Percentiles rank a stretch among this genome's conserved stretches.
Evolutionary conservation across 2,113 vertebrate species (phyloP).

Genomic region (Oenanthe melanoleuca): DNA sequence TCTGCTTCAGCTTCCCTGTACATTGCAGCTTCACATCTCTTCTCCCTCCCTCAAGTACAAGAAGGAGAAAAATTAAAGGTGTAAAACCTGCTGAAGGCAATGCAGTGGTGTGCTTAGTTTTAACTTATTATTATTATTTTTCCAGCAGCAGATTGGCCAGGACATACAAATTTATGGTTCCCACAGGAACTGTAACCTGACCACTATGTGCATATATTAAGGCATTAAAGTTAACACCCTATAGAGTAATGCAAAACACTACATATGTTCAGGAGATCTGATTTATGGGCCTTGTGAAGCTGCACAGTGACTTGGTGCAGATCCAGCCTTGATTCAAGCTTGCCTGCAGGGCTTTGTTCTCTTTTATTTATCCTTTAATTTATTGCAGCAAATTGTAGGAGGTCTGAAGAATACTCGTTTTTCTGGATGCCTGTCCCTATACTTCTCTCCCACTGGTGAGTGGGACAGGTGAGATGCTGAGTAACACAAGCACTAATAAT

Average conservation of each 20-base stretch:
- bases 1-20: neutral
- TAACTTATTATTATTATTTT: neutral
- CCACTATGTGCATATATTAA: neutral
- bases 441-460: neutral
- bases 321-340: neutral
- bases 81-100: neutral
- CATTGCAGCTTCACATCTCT: accelerated
- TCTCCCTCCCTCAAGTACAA: neutral
- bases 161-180: neutral
- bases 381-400: neutral
- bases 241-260: neutral
- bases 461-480: neutral
- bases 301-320: neutral
- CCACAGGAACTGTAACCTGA: neutral
- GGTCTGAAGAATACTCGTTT: neutral
- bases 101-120: neutral
- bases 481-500: neutral
- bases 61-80: neutral
- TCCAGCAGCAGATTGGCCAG: neutral
- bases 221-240: neutral
- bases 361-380: neutral
- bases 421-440: neutral
- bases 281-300: neutral
- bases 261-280: neutral
- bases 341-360: neutral